A percentile compares a stretch with the other conserved stretches of the same genome.
phyloP scores from a whole-genome alignment of 2,113 vertebrate species.

The Lycaon pictus region DNA sequence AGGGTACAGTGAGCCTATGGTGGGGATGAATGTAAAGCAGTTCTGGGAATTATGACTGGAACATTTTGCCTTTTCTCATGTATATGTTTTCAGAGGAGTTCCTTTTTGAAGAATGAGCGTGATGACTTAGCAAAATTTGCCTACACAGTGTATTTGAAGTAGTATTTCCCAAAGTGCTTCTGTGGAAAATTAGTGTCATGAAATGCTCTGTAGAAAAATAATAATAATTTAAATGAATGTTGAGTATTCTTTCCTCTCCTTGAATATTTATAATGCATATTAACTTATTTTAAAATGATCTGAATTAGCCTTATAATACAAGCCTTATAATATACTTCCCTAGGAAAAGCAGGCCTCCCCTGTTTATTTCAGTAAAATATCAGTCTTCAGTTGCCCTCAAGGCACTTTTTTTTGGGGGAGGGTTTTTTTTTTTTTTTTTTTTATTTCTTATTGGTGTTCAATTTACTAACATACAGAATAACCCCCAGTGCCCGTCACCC shows the following conservation, averaged over 20 bases:
- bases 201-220: constrained; percentile 15
- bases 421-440: no score
- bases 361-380: not conserved
- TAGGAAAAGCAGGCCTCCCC: not conserved
- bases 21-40: not conserved
- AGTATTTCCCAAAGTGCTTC: constrained; percentile 45
- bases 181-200: constrained; percentile 33
- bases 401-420: not conserved
- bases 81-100: not conserved
- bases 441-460: no score
- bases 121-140: not conserved
- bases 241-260: constrained; percentile 2
- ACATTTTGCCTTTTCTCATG: not conserved
- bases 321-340: not conserved
- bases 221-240: constrained; percentile 52
- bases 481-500: no score
- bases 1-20: not conserved
- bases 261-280: constrained; percentile 27
- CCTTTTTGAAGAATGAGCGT: not conserved
- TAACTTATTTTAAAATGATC: constrained; percentile 43
- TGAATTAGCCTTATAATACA: constrained; percentile 13
- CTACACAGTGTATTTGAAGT: not conserved
- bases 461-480: no score
- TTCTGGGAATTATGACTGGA: not conserved
- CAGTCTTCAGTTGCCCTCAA: not conserved